Conservation (phyloP, 2,113 vertebrate species). For the Catharus fuscescens region DNA sequence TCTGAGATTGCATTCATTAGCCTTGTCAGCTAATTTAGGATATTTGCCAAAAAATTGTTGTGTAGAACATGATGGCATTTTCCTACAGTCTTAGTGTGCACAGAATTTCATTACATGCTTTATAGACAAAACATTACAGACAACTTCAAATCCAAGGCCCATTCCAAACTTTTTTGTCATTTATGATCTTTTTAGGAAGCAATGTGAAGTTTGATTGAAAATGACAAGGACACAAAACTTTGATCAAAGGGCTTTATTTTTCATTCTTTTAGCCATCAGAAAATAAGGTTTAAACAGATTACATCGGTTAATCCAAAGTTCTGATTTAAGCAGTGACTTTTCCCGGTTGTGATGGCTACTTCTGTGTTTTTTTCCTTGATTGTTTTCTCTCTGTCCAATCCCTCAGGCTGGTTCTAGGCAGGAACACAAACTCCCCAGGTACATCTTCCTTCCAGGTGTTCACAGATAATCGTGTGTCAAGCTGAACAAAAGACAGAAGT, state of each 20-base stretch:
- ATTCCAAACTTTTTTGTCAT: neutral
- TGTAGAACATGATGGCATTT: neutral
- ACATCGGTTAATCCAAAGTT: fast-evolving
- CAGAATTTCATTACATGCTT: neutral
- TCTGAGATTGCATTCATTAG: neutral
- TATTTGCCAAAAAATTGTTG: neutral
- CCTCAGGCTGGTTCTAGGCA: neutral
- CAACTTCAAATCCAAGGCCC: neutral
- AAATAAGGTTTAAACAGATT: neutral
- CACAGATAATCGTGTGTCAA: neutral
- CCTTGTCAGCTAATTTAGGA: neutral
- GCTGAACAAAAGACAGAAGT: neutral
- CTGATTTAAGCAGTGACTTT: neutral
- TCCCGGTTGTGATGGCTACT: neutral
- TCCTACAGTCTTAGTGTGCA: neutral
- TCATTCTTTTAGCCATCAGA: neutral
- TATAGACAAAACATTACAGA: neutral
- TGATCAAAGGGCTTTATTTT: neutral
- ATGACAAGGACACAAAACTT: neutral
- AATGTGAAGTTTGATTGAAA: neutral
- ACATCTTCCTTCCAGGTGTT: neutral
- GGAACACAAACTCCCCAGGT: neutral
- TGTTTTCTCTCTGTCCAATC: neutral
- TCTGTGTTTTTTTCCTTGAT: neutral
- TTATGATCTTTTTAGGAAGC: neutral